A percentile compares a stretch with the other conserved stretches of the same genome.
phyloP scores from a whole-genome alignment of 53 echinoderm and acorn worm genomes.

The Henricia sp. region DNA sequence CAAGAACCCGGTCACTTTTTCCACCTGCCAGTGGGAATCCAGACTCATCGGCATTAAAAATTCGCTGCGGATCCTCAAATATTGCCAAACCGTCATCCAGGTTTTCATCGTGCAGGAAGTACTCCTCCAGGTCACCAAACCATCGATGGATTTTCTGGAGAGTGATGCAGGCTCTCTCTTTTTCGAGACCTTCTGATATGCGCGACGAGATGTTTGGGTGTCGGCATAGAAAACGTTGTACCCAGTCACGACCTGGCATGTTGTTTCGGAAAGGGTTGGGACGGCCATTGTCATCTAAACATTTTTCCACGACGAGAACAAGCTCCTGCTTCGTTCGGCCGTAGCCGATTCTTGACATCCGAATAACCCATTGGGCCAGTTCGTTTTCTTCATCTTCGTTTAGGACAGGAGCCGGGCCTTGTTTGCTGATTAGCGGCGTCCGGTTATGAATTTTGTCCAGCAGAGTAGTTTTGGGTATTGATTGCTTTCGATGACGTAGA shows the following conservation, averaged over 20 bases:
- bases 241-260: constrained; percentile 45
- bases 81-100: constrained; percentile 8
- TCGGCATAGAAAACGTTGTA: constrained; percentile 3
- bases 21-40: constrained; percentile 56
- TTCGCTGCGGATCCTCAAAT: constrained; percentile 28
- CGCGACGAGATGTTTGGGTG: constrained; percentile 50
- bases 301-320: constrained; percentile 20
- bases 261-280: constrained; percentile 47
- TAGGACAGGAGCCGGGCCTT: constrained; percentile 56
- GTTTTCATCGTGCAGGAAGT: not conserved
- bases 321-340: constrained; percentile 46
- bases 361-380: constrained; percentile 38
- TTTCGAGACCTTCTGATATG: constrained; percentile 43
- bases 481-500: no score
- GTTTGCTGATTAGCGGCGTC: constrained; percentile 35
- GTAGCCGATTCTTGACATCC: constrained; percentile 49
- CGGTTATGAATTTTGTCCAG: constrained; percentile 41
- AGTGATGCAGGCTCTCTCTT: constrained; percentile 59
- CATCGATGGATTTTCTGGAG: constrained; percentile 47
- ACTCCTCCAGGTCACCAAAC: constrained; percentile 44
- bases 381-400: constrained; percentile 21
- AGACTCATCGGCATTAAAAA: constrained; percentile 72
- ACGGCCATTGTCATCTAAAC: constrained; percentile 52
- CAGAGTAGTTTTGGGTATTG: constrained; percentile 34
- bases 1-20: constrained; percentile 40